Evolutionary conservation across 2,888 invertebrate genomes (phyloP), one percentile per base, ranked within the genome.

Genomic region (Leptinotarsa rubiginosa): DNA sequence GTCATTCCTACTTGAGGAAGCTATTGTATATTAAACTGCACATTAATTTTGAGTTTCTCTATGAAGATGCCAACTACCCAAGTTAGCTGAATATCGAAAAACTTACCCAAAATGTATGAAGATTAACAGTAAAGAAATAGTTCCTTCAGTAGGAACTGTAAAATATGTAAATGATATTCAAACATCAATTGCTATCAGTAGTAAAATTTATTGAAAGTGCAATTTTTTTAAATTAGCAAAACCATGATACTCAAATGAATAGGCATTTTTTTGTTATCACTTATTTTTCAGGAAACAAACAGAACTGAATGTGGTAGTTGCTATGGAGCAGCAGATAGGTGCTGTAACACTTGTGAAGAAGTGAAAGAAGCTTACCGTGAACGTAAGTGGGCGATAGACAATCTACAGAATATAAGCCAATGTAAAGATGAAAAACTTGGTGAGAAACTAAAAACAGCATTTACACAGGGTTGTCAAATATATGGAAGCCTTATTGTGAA

Each of bases 401-500:
- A 87, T 80, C 89, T 94, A 41, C 91, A 93, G 73, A 92, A 92
- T 76, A 94, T 99, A 83, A 94, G 93, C 80, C 99, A 99, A 87
- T 99, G 99, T 88, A 94, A 95, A 88, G 91, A 95, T 85, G 95
- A 95, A 85, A 92, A 93, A 77, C 92, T 93, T 78, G 89, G 92
- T 69, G 93, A 94, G 82, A 93, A 93, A 85, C 90, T 94, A 66
- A 92, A 94, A 84, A 91, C 92, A 76, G 96, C 97, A 18, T 93
- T 97, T 78, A 93, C 93, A 81, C 98, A 99, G 89, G 99, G 99
- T 0, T 99, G 99, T 87, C 95, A 97, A 84, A 93, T 99, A 77
- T 97, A 95, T 90, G 99, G 99, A 2, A 94, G 94, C 82, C 92
- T 99, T 88, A 94, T 97, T 89, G 98, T 99, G 0, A 98, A 97